Evolutionary conservation across 2,113 vertebrate genomes (phyloP), one percentile per base, ranked within the genome.

Genomic region (Tychaedon coryphoeus): DNA sequence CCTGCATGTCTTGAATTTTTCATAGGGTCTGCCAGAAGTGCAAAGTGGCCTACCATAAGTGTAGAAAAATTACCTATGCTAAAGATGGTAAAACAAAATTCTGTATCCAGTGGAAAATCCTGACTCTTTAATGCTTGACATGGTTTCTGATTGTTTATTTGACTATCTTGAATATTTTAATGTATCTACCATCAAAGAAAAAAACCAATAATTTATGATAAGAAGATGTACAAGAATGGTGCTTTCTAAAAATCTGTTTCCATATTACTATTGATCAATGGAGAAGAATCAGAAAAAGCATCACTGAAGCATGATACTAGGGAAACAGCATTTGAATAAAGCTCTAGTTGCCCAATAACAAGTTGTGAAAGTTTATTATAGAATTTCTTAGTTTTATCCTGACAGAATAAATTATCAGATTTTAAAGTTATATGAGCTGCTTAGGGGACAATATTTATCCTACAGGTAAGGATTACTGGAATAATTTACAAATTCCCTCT

Each of bases 321-420:
- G 54, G 26, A 93, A 90, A 85, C 5, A 7, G 6, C 12, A 80
- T 89, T 62, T 85, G 22, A 87, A 76, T 66, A 78, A 76, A 94
- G n/a, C 40, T 85, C 40, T 53, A 66, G 62, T 26, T 26, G 12
- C 54, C 66, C 77, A 92, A 79, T 31, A 94, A 88, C 5, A 76
- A 67, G 23, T 4, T 42, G 25, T 31, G 38, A 34, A 92, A 89
- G 82, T 57, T 88, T n/a, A 90, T 75, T 64, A 82, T 13, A 70
- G 51, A 86, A 86, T 87, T 84, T 79, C 82, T 94, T 61, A 77
- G 62, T 10, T 28, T 28, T 77, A 36, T 54, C 43, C 14, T 54
- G n/a, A 83, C 78, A 26, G 65, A 91, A 77, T 43, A 92, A 72
- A 72, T 88, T 53, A 92, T 60, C 86, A 85, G 79, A 96, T 93